Evolutionary conservation across 2,888 invertebrate genomes (phyloP), one percentile per base, ranked within the genome.

Genomic region (Sinelater perroti): DNA sequence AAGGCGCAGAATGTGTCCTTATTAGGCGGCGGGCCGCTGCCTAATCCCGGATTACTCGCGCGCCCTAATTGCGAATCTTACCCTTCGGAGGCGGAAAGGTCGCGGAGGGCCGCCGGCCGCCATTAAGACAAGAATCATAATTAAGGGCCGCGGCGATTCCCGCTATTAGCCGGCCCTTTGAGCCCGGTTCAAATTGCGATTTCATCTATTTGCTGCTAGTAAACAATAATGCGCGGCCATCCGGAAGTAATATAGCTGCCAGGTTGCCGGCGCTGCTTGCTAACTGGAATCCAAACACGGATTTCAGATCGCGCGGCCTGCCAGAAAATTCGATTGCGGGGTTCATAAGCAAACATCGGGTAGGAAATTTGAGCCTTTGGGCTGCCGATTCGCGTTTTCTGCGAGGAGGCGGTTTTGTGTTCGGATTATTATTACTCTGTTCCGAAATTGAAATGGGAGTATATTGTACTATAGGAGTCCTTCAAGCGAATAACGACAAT

Each of bases 231-330:
- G 54, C 52, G 63, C 69, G 70, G 69, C 69, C 69, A 67, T 63
- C 68, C 70, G 71, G 68, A 69, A 70, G 66, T 70, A 71, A 72
- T 72, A 71, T 65, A 66, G 66, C 67, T 67, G 64, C 56, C 63
- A 64, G 67, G 62, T 65, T 56, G 61, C 54, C 49, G 56, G 52
- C 61, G 52, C 52, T 60, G 60, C 62, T 66, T 60, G 56, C 62
- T 66, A 67, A 67, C 67, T 65, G 62, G 65, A 70, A 68, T 67
- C 66, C 61, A 67, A 70, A 68, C 68, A 70, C 65, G 60, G 66
- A 69, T 67, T 69, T 67, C 55, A 47, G 56, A 59, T 65, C 57
- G 21, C 28, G 57, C 45, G 36, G n/a, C 24, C 33, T 33, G 53
- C 50, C 55, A 46, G 63, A 64, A 68, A 70, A 70, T 70, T 71